These are phyloP conservation scores for Silurus asotus DNA, from an alignment of 2,113 vertebrate genomes.

Conservation along the genomic window DNA sequence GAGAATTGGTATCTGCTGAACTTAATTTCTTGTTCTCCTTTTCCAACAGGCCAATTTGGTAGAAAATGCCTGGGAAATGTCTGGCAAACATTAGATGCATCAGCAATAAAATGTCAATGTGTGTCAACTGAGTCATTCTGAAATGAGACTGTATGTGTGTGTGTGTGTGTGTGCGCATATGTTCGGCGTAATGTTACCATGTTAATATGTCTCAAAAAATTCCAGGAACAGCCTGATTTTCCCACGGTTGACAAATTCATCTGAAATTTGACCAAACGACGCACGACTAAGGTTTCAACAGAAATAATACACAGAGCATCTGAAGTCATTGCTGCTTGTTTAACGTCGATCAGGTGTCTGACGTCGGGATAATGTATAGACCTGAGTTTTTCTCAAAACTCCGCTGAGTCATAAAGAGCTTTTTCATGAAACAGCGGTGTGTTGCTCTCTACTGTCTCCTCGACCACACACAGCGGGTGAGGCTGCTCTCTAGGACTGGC, in stretches of 20 bases:
- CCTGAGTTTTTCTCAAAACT: slow-evolving; percentile 48
- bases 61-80: not conserved
- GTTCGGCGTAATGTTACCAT: not conserved
- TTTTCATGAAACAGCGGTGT: not conserved
- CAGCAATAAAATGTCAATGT: not conserved
- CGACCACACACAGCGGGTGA: not conserved
- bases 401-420: slow-evolving; percentile 46
- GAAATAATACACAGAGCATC: not conserved
- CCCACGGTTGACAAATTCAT: not conserved
- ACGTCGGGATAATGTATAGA: not conserved
- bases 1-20: too few species aligned
- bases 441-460: not conserved
- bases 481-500: not conserved
- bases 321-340: slow-evolving; percentile 16
- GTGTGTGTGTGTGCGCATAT: not conserved
- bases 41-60: too few species aligned
- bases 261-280: not conserved
- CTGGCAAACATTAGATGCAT: not conserved
- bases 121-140: not conserved
- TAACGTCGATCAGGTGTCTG: slow-evolving; percentile 6
- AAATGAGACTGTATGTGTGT: not conserved
- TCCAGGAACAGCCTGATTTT: not conserved
- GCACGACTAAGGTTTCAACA: not conserved
- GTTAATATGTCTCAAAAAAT: not conserved
- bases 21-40: too few species aligned